Base-by-base conservation (phyloP, 2,797 vertebrate genomes). In the Epinephelus awoara region DNA sequence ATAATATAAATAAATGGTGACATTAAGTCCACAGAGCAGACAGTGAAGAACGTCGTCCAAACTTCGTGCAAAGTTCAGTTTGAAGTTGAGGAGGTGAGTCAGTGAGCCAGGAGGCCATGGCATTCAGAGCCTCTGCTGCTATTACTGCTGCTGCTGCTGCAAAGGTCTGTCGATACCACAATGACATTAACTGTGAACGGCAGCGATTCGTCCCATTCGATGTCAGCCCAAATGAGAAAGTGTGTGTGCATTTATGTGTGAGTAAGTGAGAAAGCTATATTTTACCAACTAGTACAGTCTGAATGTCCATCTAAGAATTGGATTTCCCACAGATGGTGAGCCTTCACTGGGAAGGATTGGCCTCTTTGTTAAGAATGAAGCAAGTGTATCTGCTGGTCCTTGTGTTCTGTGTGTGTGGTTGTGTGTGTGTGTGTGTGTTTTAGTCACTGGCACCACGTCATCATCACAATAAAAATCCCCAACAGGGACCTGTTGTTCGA, bases 101-200 rank as follows among this genome's bases (percentile, higher is more conserved):
- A 13, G n/a, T 34, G 47, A 69, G 54, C 21, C 56, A 57, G 25
- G 38, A 72, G 66, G 55, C 54, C 3, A 29, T 27, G 38, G 46
- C 27, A 40, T 70, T 66, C 61, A 42, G 49, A 55, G 27, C 47
- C n/a, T 0, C 11, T 6, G 13, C 42, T 6, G 29, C 63, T 8
- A 18, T 23, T 21, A 19, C 47, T 5, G 55, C 67, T 8, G n/a
- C 27, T 1, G 51, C 57, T 17, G 71, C 62, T 29, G 51, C 67
- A 56, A 63, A 63, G 44, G 51, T 56, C 77, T 15, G 57, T 74
- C 65, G 4, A 74, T 74, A 68, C n/a, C 10, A 51, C 25, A 21
- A 10, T 67, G 57, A 63, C 65, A 68, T 74, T 57, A 74, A 34
- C 65, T 44, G 65, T 56, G 77, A 73, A 63, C 9, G 1, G 44